phyloP scores from a whole-genome alignment of 2,113 vertebrate genomes.

The Nasalis larvatus region DNA sequence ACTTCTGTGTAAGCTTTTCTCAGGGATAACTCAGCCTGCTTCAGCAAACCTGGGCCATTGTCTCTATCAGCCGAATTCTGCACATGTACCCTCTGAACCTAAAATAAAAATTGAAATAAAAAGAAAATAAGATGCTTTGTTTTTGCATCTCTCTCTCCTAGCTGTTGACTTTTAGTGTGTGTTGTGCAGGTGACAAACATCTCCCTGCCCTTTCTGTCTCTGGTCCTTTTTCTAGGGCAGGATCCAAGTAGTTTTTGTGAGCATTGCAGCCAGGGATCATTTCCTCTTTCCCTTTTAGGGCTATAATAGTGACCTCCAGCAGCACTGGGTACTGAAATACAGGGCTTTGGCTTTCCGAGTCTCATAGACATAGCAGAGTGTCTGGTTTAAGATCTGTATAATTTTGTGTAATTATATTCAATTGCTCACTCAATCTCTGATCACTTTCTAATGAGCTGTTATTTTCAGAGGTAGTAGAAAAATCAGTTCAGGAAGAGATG shows the following conservation, averaged over 20 bases:
- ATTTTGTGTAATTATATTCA: constrained; percentile 53
- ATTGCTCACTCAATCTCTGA: constrained; percentile 46
- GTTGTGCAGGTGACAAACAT: neutral
- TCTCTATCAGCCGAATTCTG: accelerated
- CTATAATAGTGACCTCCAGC: neutral
- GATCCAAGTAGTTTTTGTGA: neutral
- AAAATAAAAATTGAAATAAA: too few relatives aligned
- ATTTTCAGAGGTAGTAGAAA: constrained; percentile 53
- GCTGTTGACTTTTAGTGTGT: neutral
- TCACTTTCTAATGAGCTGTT: constrained; percentile 68
- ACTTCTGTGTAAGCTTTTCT: neutral
- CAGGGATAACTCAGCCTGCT: neutral
- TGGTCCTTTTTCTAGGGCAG: neutral
- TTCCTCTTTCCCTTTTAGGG: accelerated
- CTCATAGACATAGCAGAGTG: neutral
- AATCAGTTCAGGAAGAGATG: constrained; percentile 28
- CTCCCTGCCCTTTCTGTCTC: accelerated
- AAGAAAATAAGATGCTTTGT: neutral
- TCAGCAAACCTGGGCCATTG: accelerated
- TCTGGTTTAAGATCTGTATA: neutral
- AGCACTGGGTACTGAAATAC: accelerated
- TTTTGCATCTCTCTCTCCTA: neutral
- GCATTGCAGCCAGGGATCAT: neutral
- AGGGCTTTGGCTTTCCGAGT: neutral
- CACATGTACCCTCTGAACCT: too few relatives aligned